These are phyloP conservation scores for Bruchidius siliquastri DNA, from an alignment of 2,888 invertebrate genomes.

Conservation along the genomic window DNA sequence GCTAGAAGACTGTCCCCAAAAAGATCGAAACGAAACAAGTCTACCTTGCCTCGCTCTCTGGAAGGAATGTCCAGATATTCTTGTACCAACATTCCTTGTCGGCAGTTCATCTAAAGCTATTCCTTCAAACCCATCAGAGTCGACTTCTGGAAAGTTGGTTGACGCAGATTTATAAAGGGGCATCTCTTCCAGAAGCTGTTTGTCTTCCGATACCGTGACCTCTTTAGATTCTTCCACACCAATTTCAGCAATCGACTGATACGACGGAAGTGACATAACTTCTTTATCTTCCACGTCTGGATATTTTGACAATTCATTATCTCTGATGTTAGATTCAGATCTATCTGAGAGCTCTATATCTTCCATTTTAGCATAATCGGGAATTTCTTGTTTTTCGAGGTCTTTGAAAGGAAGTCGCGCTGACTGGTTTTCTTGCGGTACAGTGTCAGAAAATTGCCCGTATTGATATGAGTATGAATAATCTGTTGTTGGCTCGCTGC, in stretches of 20 bases:
- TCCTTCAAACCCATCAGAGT: background rate
- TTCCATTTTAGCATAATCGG: constrained; percentile 42
- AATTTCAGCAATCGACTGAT: background rate
- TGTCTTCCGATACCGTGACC: background rate
- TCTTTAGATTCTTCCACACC: background rate
- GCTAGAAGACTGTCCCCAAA: background rate
- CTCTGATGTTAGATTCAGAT: background rate
- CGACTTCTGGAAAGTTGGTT: background rate
- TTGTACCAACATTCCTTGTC: background rate
- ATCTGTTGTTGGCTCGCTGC: constrained; percentile 28
- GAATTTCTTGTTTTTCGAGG: constrained; percentile 39
- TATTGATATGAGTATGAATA: constrained; percentile 43
- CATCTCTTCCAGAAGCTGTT: background rate
- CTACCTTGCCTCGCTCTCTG: background rate
- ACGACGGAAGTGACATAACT: background rate
- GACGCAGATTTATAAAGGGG: background rate
- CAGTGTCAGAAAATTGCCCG: constrained; percentile 7
- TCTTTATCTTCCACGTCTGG: background rate
- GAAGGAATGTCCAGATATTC: background rate
- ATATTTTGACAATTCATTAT: background rate
- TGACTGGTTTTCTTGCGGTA: constrained; percentile 22
- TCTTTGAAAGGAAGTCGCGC: constrained; percentile 28
- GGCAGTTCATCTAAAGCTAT: background rate
- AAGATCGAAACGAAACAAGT: background rate
- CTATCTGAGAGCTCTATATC: constrained; percentile 15